Base-by-base conservation (phyloP, 2,888 invertebrate species). In the Apodemia zela region DNA sequence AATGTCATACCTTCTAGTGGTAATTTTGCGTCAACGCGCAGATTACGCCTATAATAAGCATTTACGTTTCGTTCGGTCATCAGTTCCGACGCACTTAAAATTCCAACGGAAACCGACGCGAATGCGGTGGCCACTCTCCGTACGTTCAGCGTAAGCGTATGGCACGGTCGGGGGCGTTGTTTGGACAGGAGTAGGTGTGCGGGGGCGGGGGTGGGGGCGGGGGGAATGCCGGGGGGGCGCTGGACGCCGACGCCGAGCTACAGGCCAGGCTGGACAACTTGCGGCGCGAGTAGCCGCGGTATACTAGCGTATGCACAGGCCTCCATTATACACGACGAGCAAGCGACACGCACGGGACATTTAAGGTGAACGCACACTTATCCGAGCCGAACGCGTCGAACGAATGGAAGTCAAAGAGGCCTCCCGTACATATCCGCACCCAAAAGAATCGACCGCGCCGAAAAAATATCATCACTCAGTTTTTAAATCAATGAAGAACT, bases 191-290 rank as follows among this genome's bases (percentile, higher is more conserved):
- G 62, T 62, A 58, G 0, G 67, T 18, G 25, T 65, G 64, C 65
- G 96, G 96, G 86, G 97, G 97, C 80, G 98, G 94, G 76, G 97
- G 95, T 78, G 95, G 93, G 86, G 92, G 85, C 6, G 88, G 84
- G 13, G 86, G 25, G 2, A 21, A 21, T 21, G 21, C 21, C 25
- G 25, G 25, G 0, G 29, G 29, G 5, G 29, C 89, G 21, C 77
- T 95, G 65, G 98, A 97, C 85, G 97, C 98, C 0, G 99, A 99
- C 92, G 99, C 99, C 21, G 99, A 99, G 91, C 93, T 99, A 70
- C 98, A 99, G 92, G 98, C 98, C 63, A 93, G 99, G 71, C 93
- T 99, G 75, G 98, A 99, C 89, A 99, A 98, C 89, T 93, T 99
- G 79, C 94, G 98, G 75, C 93, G 97, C 72, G 97, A 98, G 93